A percentile compares a stretch with the other conserved stretches of the same genome.
These are phyloP conservation scores for Thera britannica DNA, from an alignment of 2,888 invertebrate species.

Conservation along the genomic window DNA sequence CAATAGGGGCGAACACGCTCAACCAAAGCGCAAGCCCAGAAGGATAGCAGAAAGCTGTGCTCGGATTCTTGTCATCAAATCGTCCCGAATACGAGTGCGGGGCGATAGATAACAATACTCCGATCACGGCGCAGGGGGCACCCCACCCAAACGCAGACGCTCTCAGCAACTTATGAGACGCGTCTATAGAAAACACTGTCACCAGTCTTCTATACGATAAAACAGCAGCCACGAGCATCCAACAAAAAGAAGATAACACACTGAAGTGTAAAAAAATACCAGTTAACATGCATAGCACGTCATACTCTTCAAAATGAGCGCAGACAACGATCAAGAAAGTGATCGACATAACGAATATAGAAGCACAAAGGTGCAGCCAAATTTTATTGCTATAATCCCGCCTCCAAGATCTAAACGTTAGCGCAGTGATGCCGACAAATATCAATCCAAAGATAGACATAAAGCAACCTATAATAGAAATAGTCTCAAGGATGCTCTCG, in stretches of 20 bases:
- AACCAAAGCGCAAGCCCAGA: conserved; percentile 82
- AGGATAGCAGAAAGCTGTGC: conserved; percentile 82
- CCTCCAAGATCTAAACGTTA: conserved; percentile 85
- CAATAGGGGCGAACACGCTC: conserved; percentile 82
- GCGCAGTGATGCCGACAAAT: conserved; percentile 81
- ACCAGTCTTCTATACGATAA: conserved; percentile 88
- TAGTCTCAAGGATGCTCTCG: conserved; percentile 70
- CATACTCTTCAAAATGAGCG: conserved; percentile 62
- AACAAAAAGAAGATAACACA: conserved; percentile 87
- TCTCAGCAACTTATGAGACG: conserved; percentile 86
- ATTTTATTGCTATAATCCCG: conserved; percentile 86
- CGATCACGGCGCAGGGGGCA: conserved; percentile 80
- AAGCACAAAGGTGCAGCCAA: conserved; percentile 82
- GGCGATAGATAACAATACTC: conserved; percentile 74
- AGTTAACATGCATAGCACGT: conserved; percentile 80
- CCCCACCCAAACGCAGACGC: conserved; percentile 88
- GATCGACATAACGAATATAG: conserved; percentile 75
- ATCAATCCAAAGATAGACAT: conserved; percentile 80
- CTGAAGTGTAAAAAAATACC: conserved; percentile 87
- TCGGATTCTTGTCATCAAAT: conserved; percentile 67
- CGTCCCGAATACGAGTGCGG: conserved; percentile 75
- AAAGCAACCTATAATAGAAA: conserved; percentile 80
- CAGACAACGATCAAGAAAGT: conserved; percentile 69
- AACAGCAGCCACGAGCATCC: conserved; percentile 90
- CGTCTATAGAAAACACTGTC: conserved; percentile 85